Percentiles rank a stretch among this genome's conserved stretches.
These are phyloP conservation scores for Volucella inflata DNA, from an alignment of 2,888 invertebrate species.

Conservation along the genomic window DNA sequence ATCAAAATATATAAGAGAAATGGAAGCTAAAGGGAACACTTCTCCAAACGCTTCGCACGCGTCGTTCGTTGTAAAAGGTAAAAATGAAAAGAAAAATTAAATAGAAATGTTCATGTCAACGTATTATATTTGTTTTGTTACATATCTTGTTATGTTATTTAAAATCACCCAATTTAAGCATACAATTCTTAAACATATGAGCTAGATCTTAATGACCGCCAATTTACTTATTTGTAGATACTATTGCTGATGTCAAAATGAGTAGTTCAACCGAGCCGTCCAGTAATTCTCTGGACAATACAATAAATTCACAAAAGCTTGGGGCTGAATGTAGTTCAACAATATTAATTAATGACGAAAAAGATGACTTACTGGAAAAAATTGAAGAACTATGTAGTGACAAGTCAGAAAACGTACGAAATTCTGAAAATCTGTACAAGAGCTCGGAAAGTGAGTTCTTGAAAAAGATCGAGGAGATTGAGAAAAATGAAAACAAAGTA, in stretches of 20 bases:
- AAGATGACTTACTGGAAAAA: conserved; percentile 73
- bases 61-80: conserved; percentile 69
- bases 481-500: conserved; percentile 18
- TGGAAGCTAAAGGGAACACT: conserved; percentile 64
- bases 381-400: conserved; percentile 75
- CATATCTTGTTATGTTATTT: neutral
- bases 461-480: conserved; percentile 74
- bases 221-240: conserved; percentile 62
- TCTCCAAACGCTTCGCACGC: conserved; percentile 65
- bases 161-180: neutral
- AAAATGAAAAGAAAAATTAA: neutral
- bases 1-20: conserved; percentile 33
- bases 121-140: neutral
- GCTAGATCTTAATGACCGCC: conserved; percentile 64
- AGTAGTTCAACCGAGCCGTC: conserved; percentile 36
- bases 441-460: conserved; percentile 74
- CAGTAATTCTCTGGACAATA: conserved; percentile 17
- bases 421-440: conserved; percentile 64
- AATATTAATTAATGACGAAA: conserved; percentile 30
- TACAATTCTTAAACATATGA: neutral
- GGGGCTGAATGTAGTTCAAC: conserved; percentile 63
- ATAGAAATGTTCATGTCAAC: neutral
- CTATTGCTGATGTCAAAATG: conserved; percentile 49
- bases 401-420: conserved; percentile 25
- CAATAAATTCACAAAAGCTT: conserved; percentile 28